Base-by-base conservation (phyloP, 2,888 invertebrate genomes). In the Lingula anatina region DNA sequence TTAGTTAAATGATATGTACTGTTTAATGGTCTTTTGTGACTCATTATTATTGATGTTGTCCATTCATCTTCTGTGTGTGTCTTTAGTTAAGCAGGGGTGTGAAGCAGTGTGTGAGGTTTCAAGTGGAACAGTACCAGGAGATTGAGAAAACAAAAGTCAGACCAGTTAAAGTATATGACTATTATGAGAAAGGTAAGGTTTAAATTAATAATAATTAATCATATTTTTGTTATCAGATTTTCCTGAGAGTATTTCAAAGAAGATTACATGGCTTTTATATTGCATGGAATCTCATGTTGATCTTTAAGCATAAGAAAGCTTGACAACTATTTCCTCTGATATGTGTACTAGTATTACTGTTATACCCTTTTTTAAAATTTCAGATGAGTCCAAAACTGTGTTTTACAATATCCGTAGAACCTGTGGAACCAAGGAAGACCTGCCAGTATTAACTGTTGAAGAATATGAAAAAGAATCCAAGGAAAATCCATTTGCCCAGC, bases 121-220 rank as follows among this genome's bases (percentile, higher is more conserved):
- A 66, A 24, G 62, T 77, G 3, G 61, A 66, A 7, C 61, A 64
- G 36, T 60, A 61, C 0, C 86, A 89, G 71, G 87, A 88, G 69
- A 88, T 91, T 12, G 89, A 90, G 3, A 83, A 87, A 46, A 90
- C 92, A 65, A 88, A 89, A 53, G 88, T 92, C 7, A 90, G 88
- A 24, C 84, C 88, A 61, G 89, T 93, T 55, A 83, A 86, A 38
- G 83, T 95, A 38, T 87, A 86, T 61, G 95, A 96, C 73, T 90
- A 95, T 64, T 95, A 93, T 66, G 92, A 95, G 74, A 88, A 87
- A 55, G 87, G 92, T 91, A 73, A 83, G 86, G n/a, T n/a, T n/a
- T n/a, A n/a, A n/a, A n/a, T n/a, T n/a, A n/a, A n/a, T n/a, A n/a
- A n/a, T n/a, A n/a, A n/a, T n/a, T n/a, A n/a, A n/a, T n/a, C n/a